Evolutionary conservation across 2,113 vertebrate species (phyloP).

Genomic region (Loxodonta africana): DNA sequence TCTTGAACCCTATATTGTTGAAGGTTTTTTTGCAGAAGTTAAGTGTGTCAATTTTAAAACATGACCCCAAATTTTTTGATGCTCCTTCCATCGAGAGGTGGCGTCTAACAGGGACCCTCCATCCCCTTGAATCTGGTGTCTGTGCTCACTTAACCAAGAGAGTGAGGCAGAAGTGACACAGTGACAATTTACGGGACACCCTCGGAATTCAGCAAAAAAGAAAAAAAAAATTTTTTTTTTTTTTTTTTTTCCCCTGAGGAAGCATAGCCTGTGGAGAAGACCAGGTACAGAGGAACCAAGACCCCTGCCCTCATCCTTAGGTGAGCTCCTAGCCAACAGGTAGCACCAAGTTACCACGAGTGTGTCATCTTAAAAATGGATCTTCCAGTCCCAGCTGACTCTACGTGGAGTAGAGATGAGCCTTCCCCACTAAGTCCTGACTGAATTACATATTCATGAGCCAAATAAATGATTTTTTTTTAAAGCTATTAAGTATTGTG

Average conservation of each 20-base stretch:
- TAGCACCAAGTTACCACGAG: too few species aligned
- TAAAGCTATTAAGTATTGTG: not conserved
- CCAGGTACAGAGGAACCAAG: not conserved
- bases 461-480: not conserved
- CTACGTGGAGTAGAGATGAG: not conserved
- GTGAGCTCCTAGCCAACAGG: not conserved
- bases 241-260: not conserved
- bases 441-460: not conserved
- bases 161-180: not conserved
- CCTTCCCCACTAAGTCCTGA: not conserved
- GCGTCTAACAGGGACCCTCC: not conserved
- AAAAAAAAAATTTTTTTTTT: too few species aligned
- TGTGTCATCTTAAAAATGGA: too few species aligned
- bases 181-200: not conserved
- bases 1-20: not conserved
- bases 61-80: not conserved
- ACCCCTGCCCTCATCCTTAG: not conserved
- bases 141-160: not conserved
- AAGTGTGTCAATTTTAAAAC: not conserved
- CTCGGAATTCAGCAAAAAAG: not conserved
- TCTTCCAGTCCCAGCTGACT: not conserved
- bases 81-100: too few species aligned
- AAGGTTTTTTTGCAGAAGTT: not conserved
- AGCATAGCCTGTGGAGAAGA: not conserved
- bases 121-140: not conserved